A percentile compares a stretch with the other conserved stretches of the same genome.
Conservation (phyloP, 1,140 invertebrate species). For the Zaprionus camerounensis region DNA sequence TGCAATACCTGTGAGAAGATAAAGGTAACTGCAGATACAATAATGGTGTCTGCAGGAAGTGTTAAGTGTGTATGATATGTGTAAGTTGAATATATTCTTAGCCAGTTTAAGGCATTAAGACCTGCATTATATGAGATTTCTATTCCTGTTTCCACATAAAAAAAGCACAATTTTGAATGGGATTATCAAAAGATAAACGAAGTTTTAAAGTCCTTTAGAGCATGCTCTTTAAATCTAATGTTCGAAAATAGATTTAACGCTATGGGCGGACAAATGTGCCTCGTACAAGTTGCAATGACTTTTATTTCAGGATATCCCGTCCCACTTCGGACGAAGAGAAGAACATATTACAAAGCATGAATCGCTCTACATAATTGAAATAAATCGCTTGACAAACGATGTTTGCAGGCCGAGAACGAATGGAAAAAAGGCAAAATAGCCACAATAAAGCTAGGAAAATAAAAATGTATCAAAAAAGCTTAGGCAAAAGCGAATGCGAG, state of each 20-base stretch:
- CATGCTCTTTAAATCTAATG: not conserved
- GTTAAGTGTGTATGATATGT: not conserved
- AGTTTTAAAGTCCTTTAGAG: not conserved
- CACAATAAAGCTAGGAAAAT: slow-evolving; percentile 29
- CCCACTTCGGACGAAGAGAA: no score
- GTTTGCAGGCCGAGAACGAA: slow-evolving; percentile 26
- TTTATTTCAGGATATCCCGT: not conserved
- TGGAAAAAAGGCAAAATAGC: slow-evolving; percentile 43
- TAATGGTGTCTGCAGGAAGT: not conserved
- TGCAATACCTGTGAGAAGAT: not conserved
- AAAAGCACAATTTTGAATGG: not conserved
- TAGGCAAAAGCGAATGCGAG: slow-evolving; percentile 11
- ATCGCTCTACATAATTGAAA: slow-evolving; percentile 68
- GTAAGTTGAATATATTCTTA: no score
- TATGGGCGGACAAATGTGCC: slow-evolving; percentile 1
- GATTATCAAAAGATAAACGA: not conserved
- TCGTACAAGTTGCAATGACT: slow-evolving; percentile 8
- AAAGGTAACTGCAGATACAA: not conserved
- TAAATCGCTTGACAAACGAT: slow-evolving; percentile 77
- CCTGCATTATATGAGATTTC: not conserved
- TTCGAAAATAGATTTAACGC: not conserved
- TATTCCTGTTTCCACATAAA: not conserved
- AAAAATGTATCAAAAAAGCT: slow-evolving; percentile 31
- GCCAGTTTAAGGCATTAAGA: no score
- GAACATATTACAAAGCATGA: slow-evolving; percentile 37